Base-by-base conservation (phyloP, 2,888 invertebrate species). In the Mantis religiosa region DNA sequence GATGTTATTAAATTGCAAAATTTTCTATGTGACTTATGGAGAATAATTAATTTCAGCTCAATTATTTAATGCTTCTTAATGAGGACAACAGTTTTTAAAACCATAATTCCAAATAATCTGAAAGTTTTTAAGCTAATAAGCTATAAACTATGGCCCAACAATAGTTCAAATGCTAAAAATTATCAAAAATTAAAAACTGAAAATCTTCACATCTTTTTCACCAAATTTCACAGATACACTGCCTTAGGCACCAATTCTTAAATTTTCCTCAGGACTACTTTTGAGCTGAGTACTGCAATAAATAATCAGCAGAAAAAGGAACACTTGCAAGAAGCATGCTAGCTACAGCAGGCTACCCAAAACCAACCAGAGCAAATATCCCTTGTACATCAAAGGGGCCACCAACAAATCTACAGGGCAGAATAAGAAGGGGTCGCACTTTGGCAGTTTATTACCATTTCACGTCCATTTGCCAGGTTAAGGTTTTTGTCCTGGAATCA, bases 401-500 rank as follows among this genome's bases (percentile, higher is more conserved):
- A 71, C 54, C 54, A 71, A 71, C 54, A 71, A 71, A 71, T 71
- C 54, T 71, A 71, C 54, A 71, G 54, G 54, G 54, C 54, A 71
- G 54, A 71, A 71, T 71, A 71, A 71, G 54, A 71, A 71, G 54
- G 54, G 54, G 54, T 71, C 54, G 54, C 83, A 30, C 83, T 83
- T 41, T 83, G 28, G 83, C 83, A 88, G 84, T 85, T 89, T 89
- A 88, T 97, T 97, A 97, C 97, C 97, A 97, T 96, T 96, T 96
- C 93, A 96, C 96, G 95, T 97, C 96, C 95, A 95, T 96, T 95
- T 96, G 96, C 95, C 96, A 96, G 94, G 96, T 96, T 95, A 97
- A 96, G 94, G 96, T 95, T 95, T 97, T 97, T 95, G 97, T 97
- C 96, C 97, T 97, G 97, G 94, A 97, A 97, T 95, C 94, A 93